phyloP scores from a whole-genome alignment of 2,797 vertebrate genomes.

The Pteropus rufus region DNA sequence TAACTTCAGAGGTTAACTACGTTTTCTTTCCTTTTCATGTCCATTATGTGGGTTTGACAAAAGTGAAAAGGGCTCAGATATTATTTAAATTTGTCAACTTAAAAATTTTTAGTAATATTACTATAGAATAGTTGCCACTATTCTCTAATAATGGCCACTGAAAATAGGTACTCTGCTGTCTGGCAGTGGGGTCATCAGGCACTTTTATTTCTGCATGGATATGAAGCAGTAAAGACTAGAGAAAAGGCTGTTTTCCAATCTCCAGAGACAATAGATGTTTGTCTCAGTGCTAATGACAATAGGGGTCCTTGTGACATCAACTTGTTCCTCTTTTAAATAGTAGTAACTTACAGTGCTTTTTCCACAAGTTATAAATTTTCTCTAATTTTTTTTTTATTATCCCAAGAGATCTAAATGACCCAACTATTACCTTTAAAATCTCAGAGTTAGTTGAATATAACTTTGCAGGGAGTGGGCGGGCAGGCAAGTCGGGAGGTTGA shows the following conservation, averaged over 20 bases:
- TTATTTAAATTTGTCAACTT: slow-evolving; percentile 42
- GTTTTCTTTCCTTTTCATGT: slow-evolving; percentile 32
- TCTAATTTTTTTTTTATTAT: neutral
- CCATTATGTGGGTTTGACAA: neutral
- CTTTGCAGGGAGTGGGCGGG: neutral
- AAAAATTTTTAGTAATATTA: neutral
- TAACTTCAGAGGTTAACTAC: slow-evolving; percentile 1
- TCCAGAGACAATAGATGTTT: neutral
- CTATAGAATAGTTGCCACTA: neutral
- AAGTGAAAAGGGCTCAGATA: slow-evolving; percentile 12
- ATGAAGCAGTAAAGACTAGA: neutral
- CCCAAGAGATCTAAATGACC: neutral
- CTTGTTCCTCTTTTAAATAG: neutral
- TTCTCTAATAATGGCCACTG: neutral
- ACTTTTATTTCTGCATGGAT: neutral
- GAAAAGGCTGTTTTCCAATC: neutral
- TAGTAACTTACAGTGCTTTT: neutral
- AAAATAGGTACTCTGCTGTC: neutral
- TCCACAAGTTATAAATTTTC: neutral
- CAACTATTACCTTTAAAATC: neutral
- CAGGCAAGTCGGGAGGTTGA: too few relatives aligned
- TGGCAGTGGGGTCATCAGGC: neutral
- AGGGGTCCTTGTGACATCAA: neutral
- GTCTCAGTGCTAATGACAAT: neutral
- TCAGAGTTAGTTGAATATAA: neutral